phyloP scores from a whole-genome alignment of 2,888 invertebrate species.

The Drosophila leonis region DNA sequence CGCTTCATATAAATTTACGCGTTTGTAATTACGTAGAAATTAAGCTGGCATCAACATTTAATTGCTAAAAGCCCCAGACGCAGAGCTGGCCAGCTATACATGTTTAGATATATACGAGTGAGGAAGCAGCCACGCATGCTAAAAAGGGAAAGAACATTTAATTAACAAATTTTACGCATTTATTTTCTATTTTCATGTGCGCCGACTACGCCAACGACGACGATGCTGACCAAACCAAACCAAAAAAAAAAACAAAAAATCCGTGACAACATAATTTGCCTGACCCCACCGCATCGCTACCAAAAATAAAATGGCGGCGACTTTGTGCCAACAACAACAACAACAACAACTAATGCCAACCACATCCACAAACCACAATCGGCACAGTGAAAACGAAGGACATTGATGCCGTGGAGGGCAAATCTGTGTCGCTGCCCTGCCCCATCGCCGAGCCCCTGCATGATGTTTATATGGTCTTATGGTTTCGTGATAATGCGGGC shows the following conservation, averaged over 20 bases:
- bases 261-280: slow-evolving; percentile 73
- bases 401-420: slow-evolving; percentile 94
- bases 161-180: slow-evolving; percentile 81
- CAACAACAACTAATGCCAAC: slow-evolving; percentile 42
- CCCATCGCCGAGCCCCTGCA: slow-evolving; percentile 94
- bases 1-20: slow-evolving; percentile 67
- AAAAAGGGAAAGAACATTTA: slow-evolving; percentile 64
- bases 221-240: slow-evolving; percentile 61
- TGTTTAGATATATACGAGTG: neutral
- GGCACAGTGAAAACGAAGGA: slow-evolving; percentile 90
- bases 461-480: slow-evolving; percentile 96
- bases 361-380: slow-evolving; percentile 45
- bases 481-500: slow-evolving; percentile 95
- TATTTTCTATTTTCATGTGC: slow-evolving; percentile 78
- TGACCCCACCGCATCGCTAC: slow-evolving; percentile 26
- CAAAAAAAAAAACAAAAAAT: slow-evolving; percentile 34
- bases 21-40: slow-evolving; percentile 77
- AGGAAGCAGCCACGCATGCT: slow-evolving; percentile 47
- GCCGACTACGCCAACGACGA: slow-evolving; percentile 22
- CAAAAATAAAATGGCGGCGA: slow-evolving; percentile 45
- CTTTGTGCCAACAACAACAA: slow-evolving; percentile 31
- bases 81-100: slow-evolving; percentile 10
- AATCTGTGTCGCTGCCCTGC: slow-evolving; percentile 94
- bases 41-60: slow-evolving; percentile 78
- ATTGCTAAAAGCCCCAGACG: slow-evolving; percentile 65